Percentiles rank a stretch among this genome's conserved stretches.
phyloP scores from a whole-genome alignment of 2,797 vertebrate genomes.

The Myioborus miniatus region DNA sequence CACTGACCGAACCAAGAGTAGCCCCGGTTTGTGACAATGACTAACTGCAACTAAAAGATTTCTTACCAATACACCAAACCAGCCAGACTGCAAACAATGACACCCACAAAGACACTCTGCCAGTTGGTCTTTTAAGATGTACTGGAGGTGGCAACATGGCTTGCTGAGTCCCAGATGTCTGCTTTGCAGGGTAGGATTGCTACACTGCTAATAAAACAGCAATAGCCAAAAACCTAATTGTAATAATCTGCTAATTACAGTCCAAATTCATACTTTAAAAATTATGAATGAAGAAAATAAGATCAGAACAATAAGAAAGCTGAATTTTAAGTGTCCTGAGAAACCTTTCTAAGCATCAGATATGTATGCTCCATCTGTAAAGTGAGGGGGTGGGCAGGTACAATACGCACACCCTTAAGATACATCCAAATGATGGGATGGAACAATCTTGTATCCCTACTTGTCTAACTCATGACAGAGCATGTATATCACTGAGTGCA shows the following conservation, averaged over 20 bases:
- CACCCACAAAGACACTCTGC: background rate
- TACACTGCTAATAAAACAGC: background rate
- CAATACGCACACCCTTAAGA: background rate
- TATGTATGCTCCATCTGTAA: background rate
- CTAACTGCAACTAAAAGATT: background rate
- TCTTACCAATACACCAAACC: background rate
- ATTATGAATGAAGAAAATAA: background rate
- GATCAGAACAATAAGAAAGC: background rate
- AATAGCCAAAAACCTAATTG: background rate
- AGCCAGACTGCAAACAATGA: background rate
- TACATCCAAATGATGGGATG: background rate
- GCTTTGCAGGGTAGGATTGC: background rate
- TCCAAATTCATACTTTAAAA: background rate
- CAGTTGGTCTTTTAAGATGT: background rate
- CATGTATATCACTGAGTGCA: background rate
- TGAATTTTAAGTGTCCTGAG: background rate
- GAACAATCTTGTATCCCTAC: background rate
- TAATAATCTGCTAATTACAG: background rate
- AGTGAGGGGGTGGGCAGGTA: background rate
- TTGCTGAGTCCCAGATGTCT: background rate
- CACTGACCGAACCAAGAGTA: background rate
- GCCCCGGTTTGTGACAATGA: background rate
- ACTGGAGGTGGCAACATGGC: background rate
- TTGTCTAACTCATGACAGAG: background rate
- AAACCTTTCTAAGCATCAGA: background rate